These are phyloP conservation scores for Steinernema carpocapsae DNA, from an alignment of 2,888 invertebrate genomes.

Conservation along the genomic window DNA sequence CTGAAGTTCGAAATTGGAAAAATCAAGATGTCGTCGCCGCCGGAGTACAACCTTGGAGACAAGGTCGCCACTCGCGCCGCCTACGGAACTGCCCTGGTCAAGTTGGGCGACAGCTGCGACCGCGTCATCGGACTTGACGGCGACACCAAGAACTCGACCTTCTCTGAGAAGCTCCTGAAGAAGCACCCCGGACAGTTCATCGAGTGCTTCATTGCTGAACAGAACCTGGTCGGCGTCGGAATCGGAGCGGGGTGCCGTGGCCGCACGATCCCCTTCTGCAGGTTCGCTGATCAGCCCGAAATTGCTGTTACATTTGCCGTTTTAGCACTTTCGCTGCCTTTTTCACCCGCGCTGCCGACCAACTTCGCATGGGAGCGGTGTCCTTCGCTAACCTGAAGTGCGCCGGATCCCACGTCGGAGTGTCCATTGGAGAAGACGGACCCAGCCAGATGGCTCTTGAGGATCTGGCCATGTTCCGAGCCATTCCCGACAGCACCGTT, in stretches of 20 bases:
- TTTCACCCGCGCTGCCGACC: slow-evolving; percentile 93
- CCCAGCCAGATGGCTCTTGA: slow-evolving; percentile 99
- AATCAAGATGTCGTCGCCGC: slow-evolving; percentile 76
- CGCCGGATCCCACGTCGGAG: slow-evolving; percentile 89
- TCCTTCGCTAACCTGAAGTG: slow-evolving; percentile 96
- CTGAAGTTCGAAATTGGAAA: slow-evolving; percentile 49
- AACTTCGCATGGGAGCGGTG: slow-evolving; percentile 98
- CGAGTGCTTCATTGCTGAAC: slow-evolving; percentile 99
- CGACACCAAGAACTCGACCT: slow-evolving; percentile 98
- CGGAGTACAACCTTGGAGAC: slow-evolving; percentile 78
- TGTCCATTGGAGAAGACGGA: slow-evolving; percentile 80
- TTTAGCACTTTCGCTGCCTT: slow-evolving; percentile 97
- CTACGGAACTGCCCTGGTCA: slow-evolving; percentile 90
- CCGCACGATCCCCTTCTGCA: slow-evolving; percentile 87
- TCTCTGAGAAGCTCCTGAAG: slow-evolving; percentile 86
- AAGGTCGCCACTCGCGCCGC: slow-evolving; percentile 86
- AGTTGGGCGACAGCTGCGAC: slow-evolving; percentile 77
- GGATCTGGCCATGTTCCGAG: slow-evolving; percentile 91
- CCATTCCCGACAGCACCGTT: slow-evolving; percentile 79
- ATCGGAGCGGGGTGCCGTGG: slow-evolving; percentile 91
- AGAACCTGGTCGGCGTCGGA: slow-evolving; percentile 88
- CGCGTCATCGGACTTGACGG: slow-evolving; percentile 74
- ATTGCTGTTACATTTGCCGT: slow-evolving; percentile 75
- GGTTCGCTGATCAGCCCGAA: slow-evolving; percentile 39
- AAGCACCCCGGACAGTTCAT: slow-evolving; percentile 79